Base-by-base conservation (phyloP, 2,797 vertebrate genomes). In the Neoniphon sammara region DNA sequence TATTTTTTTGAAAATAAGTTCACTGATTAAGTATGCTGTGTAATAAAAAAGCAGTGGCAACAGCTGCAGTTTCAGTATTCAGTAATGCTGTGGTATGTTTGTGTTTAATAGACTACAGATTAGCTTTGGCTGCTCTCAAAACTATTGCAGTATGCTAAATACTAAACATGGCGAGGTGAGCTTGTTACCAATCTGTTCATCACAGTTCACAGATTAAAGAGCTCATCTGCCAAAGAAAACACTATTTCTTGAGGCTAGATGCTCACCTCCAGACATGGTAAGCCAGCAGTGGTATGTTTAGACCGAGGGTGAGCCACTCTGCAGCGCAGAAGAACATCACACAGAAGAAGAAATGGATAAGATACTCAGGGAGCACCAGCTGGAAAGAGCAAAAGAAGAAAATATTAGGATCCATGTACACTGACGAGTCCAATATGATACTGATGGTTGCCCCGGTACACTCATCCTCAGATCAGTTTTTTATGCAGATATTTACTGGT, bases 271-370 rank as follows among this genome's bases (percentile, higher is more conserved):
- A 99, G 82, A 99, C 96, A 52, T 99, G 98, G 91, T 99, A 99
- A 53, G 97, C 97, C 94, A 99, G 88, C 88, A 99, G 95, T 0
- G 98, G 98, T 85, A 98, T 92, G 93, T 99, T 99, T 93, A 99
- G 96, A 70, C 93, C 95, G 87, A 99, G 95, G 0, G 98, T 99
- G 73, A 99, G 96, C 98, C 98, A 99, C 91, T 99, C 98, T 46
- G 97, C 95, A 8, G 97, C 98, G 82, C 98, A 99, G 83, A 99
- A 96, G 94, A 99, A 99, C 98, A 99, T 99, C 93, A 99, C 97
- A 70, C 98, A 99, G 96, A 99, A 99, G 96, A 99, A 99, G 76
- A 97, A 96, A 63, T 99, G 98, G 95, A 99, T 99, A 92, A 99
- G 97, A 91, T 99, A 99, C 94, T 99, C 98, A 1, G 98, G 98